Evolutionary conservation across 2,888 invertebrate species (phyloP).

Genomic region (Tubulanus polymorphus): DNA sequence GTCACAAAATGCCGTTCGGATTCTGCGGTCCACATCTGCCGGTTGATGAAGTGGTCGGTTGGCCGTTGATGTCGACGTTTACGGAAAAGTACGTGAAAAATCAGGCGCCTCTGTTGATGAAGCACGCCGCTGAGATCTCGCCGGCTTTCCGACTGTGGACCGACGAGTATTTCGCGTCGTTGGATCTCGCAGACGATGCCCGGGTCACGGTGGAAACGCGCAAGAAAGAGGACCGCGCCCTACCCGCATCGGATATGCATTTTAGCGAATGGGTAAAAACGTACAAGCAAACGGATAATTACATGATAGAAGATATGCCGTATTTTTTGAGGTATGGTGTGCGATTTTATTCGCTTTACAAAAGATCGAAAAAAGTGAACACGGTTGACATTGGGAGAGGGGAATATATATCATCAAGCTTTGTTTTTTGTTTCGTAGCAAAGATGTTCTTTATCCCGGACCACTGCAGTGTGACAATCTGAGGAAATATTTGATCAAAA

Average conservation of each 20-base stretch:
- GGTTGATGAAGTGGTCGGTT: constrained; percentile 32
- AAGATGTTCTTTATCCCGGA: constrained; percentile 41
- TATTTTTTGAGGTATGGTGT: constrained; percentile 34
- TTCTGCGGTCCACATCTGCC: constrained; percentile 25
- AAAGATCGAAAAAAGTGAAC: not conserved
- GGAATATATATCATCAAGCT: not conserved
- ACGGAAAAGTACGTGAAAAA: constrained; percentile 33
- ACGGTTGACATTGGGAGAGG: no score
- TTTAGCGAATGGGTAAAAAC: constrained; percentile 41
- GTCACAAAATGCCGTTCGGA: constrained; percentile 43
- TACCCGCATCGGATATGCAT: constrained; percentile 28
- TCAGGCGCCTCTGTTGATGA: constrained; percentile 38
- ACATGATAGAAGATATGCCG: constrained; percentile 49
- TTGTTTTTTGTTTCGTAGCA: constrained; percentile 25
- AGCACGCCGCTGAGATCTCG: constrained; percentile 33
- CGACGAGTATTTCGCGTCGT: constrained; percentile 41
- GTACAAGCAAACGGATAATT: constrained; percentile 40
- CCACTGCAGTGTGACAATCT: constrained; percentile 38
- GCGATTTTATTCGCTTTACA: not conserved
- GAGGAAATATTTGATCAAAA: constrained; percentile 32
- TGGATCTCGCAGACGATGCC: constrained; percentile 27
- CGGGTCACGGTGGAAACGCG: constrained; percentile 37
- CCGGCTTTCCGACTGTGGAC: constrained; percentile 40
- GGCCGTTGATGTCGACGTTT: constrained; percentile 34
- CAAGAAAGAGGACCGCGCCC: constrained; percentile 45